phyloP scores from a whole-genome alignment of 2,113 vertebrate genomes.

The Tupaia tana region DNA sequence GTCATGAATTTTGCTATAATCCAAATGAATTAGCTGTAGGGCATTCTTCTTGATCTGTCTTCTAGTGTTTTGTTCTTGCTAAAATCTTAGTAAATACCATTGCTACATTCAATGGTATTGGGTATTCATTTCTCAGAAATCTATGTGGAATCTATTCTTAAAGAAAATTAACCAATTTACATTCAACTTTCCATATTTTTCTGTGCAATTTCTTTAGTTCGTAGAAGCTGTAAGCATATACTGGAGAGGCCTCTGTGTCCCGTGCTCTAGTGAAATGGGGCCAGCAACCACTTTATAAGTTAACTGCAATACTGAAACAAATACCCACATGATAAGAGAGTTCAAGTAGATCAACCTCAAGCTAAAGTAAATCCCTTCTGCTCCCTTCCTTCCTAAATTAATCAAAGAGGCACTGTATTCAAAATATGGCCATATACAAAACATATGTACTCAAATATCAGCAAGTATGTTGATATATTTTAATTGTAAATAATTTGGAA shows the following conservation, averaged over 20 bases:
- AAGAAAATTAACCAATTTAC: background rate
- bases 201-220: background rate
- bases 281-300: background rate
- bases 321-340: background rate
- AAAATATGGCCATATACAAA: background rate
- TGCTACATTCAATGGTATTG: background rate
- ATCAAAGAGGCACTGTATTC: background rate
- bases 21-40: background rate
- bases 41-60: background rate
- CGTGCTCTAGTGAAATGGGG: background rate
- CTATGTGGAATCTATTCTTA: background rate
- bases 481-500: slow-evolving; percentile 22
- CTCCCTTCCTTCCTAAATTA: background rate
- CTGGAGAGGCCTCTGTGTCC: background rate
- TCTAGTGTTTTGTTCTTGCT: background rate
- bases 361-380: background rate
- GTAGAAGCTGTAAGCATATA: background rate
- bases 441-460: background rate
- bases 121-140: background rate
- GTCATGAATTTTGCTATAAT: background rate
- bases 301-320: background rate
- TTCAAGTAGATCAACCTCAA: background rate
- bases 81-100: background rate
- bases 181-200: background rate
- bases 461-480: background rate